A percentile compares a stretch with the other conserved stretches of the same genome.
These are phyloP conservation scores for Ictalurus furcatus DNA, from an alignment of 2,113 vertebrate species.

Conservation along the genomic window DNA sequence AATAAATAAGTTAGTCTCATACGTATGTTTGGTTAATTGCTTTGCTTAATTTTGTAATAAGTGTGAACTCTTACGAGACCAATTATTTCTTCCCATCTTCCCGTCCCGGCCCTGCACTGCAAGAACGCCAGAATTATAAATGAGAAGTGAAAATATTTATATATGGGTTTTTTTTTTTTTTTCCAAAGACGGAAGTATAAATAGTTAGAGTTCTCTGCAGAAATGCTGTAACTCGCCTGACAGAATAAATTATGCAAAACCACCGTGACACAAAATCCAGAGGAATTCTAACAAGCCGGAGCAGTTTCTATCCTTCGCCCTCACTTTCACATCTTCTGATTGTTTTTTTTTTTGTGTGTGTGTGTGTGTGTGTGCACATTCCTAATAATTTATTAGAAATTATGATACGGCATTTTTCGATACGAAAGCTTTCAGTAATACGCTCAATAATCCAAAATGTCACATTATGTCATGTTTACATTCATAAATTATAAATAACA, in stretches of 20 bases:
- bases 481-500: background rate
- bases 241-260: constrained; percentile 31
- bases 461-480: background rate
- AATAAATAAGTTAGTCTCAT: background rate
- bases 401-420: background rate
- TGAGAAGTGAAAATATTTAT: background rate
- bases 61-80: background rate
- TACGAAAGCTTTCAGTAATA: background rate
- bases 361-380: background rate
- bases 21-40: background rate
- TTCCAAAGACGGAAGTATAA: background rate
- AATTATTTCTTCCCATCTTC: background rate
- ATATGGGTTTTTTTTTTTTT: background rate
- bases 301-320: background rate
- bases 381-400: background rate
- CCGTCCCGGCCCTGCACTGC: background rate
- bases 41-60: background rate
- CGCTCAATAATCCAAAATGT: background rate
- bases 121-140: background rate
- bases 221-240: background rate
- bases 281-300: background rate
- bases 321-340: background rate
- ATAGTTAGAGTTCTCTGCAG: background rate
- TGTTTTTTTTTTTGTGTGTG: background rate
- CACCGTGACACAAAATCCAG: background rate